Conservation (phyloP, 2,797 vertebrate genomes). For the Poecilia velifera region DNA sequence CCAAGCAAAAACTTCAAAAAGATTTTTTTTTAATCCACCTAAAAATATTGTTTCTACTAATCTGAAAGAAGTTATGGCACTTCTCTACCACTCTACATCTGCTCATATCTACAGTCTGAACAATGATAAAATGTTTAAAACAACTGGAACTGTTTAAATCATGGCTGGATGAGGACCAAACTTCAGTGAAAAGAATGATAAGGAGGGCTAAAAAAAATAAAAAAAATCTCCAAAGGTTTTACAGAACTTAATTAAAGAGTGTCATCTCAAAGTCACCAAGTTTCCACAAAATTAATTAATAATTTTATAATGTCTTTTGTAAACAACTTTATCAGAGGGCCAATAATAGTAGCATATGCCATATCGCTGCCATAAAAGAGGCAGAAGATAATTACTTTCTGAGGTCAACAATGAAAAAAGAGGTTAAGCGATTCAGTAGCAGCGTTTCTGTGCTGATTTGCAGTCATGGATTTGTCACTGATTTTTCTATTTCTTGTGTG, state of each 20-base stretch:
- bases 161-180: neutral
- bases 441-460: neutral
- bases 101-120: neutral
- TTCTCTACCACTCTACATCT: neutral
- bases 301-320: neutral
- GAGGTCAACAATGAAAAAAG: neutral
- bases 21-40: neutral
- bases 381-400: neutral
- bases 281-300: neutral
- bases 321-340: neutral
- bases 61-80: neutral
- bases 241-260: neutral
- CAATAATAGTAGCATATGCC: neutral
- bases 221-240: neutral
- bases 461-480: neutral
- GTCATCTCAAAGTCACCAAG: neutral
- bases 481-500: neutral
- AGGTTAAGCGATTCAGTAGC: neutral
- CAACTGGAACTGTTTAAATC: neutral
- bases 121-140: neutral
- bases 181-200: neutral
- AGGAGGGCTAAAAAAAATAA: neutral
- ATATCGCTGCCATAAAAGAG: neutral
- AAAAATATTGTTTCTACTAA: neutral
- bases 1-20: no score